phyloP scores from a whole-genome alignment of 2,888 invertebrate genomes.

The Patella ulyssiponensis region DNA sequence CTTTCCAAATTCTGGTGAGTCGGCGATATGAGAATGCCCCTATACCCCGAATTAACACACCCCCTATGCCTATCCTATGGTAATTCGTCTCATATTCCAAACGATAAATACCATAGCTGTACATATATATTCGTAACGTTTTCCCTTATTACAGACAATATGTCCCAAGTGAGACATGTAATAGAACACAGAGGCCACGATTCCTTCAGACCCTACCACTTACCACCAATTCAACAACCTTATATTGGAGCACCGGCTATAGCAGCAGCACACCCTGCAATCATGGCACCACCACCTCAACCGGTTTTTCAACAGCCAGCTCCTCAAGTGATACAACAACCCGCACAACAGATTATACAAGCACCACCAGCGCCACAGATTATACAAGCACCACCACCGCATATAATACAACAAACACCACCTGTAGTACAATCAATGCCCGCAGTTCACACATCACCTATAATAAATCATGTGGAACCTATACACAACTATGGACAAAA shows the following conservation, averaged over 20 bases:
- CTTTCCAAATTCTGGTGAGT: too few species aligned
- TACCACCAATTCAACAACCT: conserved; percentile 41
- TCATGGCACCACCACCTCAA: neutral
- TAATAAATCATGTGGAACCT: conserved; percentile 37
- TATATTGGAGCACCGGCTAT: conserved; percentile 16
- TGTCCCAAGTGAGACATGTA: conserved; percentile 59
- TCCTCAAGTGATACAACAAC: conserved; percentile 21
- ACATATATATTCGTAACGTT: neutral
- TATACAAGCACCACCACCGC: conserved; percentile 3
- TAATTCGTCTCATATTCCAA: too few species aligned
- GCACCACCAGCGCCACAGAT: neutral
- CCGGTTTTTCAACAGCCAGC: conserved; percentile 11
- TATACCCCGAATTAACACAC: too few species aligned
- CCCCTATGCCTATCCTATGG: too few species aligned
- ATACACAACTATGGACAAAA: neutral
- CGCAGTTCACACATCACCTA: conserved; percentile 26
- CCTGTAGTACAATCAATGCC: conserved; percentile 8
- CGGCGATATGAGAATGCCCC: too few species aligned
- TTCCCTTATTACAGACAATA: conserved; percentile 32
- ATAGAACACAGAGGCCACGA: conserved; percentile 53
- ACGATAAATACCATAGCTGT: too few species aligned
- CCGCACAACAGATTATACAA: conserved; percentile 16
- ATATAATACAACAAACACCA: conserved; percentile 34
- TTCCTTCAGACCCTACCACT: conserved; percentile 35
- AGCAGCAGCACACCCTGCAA: neutral